Conservation (phyloP, 64 coral and sea anemone genomes). For the Exaiptasia diaphana region DNA sequence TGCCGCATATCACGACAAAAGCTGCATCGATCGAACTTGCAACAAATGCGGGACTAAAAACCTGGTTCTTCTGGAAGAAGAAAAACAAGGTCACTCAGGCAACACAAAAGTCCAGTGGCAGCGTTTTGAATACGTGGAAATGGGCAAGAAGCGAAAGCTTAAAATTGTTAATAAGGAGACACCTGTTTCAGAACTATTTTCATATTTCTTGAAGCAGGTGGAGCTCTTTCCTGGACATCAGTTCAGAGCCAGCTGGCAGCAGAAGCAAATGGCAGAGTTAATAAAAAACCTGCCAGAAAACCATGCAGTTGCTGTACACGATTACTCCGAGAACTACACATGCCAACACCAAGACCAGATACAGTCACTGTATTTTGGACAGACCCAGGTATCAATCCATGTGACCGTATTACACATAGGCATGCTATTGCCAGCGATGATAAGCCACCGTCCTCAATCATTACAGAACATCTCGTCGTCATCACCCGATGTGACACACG, state of each 20-base stretch:
- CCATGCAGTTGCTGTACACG: neutral
- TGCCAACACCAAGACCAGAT: slow-evolving; percentile 29
- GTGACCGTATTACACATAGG: neutral
- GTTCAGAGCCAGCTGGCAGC: neutral
- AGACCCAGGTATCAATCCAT: slow-evolving; percentile 1
- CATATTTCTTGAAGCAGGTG: neutral
- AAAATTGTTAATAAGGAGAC: neutral
- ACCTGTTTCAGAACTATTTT: neutral
- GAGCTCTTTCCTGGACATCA: neutral
- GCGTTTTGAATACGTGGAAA: neutral
- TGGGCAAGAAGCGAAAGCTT: neutral
- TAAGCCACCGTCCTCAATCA: neutral
- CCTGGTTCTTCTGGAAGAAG: neutral
- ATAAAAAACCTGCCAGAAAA: neutral
- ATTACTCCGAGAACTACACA: slow-evolving; percentile 26
- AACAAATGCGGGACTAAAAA: neutral
- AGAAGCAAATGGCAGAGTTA: neutral
- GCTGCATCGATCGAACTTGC: neutral
- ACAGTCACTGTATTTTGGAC: slow-evolving; percentile 23
- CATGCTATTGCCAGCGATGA: neutral
- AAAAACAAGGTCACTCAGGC: neutral
- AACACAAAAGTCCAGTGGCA: neutral
- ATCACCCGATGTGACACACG: slow-evolving; percentile 11
- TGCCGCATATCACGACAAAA: neutral
- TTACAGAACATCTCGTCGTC: neutral